Evolutionary conservation across 2,797 vertebrate species (phyloP), one percentile per base, ranked within the genome.

Genomic region (Sarcophilus harrisii): DNA sequence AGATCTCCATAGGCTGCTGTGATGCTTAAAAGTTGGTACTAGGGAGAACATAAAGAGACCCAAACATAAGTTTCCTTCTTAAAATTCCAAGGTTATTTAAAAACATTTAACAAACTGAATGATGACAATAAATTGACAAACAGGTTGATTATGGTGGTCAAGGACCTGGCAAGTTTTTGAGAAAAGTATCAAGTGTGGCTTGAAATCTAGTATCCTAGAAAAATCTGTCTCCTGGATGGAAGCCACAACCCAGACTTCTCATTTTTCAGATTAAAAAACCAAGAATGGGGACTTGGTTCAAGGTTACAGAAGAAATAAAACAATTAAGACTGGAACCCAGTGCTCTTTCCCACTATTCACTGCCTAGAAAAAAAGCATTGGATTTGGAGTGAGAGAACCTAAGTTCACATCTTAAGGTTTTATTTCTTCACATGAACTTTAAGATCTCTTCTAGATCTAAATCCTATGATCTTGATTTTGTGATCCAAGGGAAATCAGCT

Each of bases 1-100:
- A 99, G 90, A 54, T 99, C 99, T 29, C 99, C 99, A 0, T 99
- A 98, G 92, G 99, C 99, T 27, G 99, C 98, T 0, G 99, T 99
- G 95, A 99, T 96, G 96, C 99, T 99, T 97, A 99, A 98, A 49
- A 99, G 99, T 95, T 99, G 98, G 1, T 98, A 98, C 99, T 99
- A 96, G 91, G 0, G n/a, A 94, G 90, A 96, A 92, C n/a, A 93
- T 28, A 87, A 92, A 54, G 58, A 62, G 91, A 29, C 0, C 29
- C 49, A 54, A 4, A 29, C 28, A 32, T 55, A 90, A 90, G 29
- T n/a, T 90, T 90, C 55, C 90, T 90, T 55, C 90, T 90, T n/a
- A 57, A 90, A 90, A 90, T 55, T 12, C 28, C 30, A 52, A 54
- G 28, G 54, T 30, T 54, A 27, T 49, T 87, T 45, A 87, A 87